Evolutionary conservation across 2,113 vertebrate genomes (phyloP), one percentile per base, ranked within the genome.

Genomic region (Apodemus speciosus): DNA sequence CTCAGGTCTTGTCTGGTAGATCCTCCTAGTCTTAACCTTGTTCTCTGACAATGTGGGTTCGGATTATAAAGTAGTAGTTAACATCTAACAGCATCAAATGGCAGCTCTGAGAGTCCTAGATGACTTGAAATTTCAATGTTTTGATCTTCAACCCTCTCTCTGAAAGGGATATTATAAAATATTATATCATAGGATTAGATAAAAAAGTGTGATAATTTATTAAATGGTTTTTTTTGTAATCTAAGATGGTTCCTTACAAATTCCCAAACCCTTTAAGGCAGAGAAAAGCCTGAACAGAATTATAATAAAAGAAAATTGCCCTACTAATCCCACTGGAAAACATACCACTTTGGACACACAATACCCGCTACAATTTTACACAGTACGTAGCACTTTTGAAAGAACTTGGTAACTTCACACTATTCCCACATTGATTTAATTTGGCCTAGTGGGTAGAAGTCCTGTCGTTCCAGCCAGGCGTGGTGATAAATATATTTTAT

Each of bases 161-260:
- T 77, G 84, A 90, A 92, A 73, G 3, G 9, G 16, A 27, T 25
- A 94, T 75, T 25, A 94, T 75, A 92, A 80, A 92, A 88, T 66
- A 77, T 80, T 90, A 80, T 66, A 27, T 86, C 15, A 30, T 46
- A 81, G 18, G 14, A 87, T 92, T 64, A 86, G 15, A 92, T 40
- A 92, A 92, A 60, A 93, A 84, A 80, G 90, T 85, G 56, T 84
- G 43, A 69, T 77, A 71, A 72, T 66, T 75, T 53, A 46, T 73
- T 88, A 84, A 51, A 75, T 71, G 27, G n/a, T n/a, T n/a, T 38
- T 81, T 72, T 88, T 72, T 76, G 18, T 32, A 38, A 8, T 77
- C 62, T 83, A 95, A 87, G 2, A 6, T 71, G 21, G 8, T 20
- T 94, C 71, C 73, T 79, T 81, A 2, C 6, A 90, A 85, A 64